Evolutionary conservation across 2,113 vertebrate genomes (phyloP).

Genomic region (Henicopernis longicauda): DNA sequence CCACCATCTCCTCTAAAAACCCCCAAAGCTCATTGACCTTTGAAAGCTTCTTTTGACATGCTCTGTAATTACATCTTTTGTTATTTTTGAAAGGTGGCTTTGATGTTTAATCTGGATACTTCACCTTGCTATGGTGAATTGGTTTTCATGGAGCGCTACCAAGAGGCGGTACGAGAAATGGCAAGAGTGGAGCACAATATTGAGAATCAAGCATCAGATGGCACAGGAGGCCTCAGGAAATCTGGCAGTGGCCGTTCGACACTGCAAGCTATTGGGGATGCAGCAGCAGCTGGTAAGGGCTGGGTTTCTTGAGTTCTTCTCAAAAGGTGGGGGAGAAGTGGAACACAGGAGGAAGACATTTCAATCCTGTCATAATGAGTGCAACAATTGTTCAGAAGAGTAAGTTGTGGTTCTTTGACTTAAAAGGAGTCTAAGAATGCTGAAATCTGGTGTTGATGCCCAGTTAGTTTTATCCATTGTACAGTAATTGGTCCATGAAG

Average conservation of each 20-base stretch:
- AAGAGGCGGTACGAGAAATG: constrained; percentile 85
- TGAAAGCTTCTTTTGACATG: not conserved
- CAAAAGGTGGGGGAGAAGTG: not conserved
- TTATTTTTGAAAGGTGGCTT: constrained; percentile 78
- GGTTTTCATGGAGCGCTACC: constrained; percentile 90
- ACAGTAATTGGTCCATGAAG: not conserved
- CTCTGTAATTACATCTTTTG: not conserved
- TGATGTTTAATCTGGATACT: constrained; percentile 84
- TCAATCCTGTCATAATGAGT: not conserved
- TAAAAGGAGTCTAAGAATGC: not conserved
- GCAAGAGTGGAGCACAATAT: constrained; percentile 89
- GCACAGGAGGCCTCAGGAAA: constrained; percentile 60
- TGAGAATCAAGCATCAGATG: constrained; percentile 80
- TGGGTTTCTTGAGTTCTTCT: not conserved
- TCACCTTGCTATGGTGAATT: constrained; percentile 85
- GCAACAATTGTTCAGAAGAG: not conserved
- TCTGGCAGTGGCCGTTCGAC: constrained; percentile 86
- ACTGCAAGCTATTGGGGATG: constrained; percentile 90
- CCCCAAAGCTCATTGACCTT: not conserved
- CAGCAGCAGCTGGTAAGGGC: constrained; percentile 89
- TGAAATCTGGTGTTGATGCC: not conserved
- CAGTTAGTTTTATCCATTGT: not conserved
- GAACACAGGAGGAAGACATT: not conserved
- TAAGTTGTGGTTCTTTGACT: not conserved
- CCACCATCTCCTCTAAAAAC: not conserved